phyloP scores from a whole-genome alignment of 1,140 invertebrate species.

The Sarcophaga bullata region DNA sequence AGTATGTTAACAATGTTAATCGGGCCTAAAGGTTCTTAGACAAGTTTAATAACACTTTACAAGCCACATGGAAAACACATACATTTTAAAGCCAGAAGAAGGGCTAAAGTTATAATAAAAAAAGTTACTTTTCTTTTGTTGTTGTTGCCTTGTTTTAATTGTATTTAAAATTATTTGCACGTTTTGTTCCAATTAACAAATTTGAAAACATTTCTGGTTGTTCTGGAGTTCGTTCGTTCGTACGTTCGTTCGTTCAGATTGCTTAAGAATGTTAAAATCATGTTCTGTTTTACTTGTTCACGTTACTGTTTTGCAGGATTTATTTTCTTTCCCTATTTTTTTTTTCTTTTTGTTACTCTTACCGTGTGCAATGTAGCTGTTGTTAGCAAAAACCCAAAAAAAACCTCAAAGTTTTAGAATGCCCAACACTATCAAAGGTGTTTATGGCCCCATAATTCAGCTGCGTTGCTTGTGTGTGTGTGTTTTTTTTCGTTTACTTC shows the following conservation, averaged over 20 bases:
- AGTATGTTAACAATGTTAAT: too few relatives aligned
- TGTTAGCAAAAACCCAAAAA: background rate
- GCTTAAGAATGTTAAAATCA: slow-evolving; percentile 29
- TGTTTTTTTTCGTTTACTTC: background rate
- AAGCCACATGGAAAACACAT: too few relatives aligned
- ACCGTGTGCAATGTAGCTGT: background rate
- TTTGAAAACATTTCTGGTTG: background rate
- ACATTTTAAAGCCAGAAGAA: too few relatives aligned
- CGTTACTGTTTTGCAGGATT: background rate
- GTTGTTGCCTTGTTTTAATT: background rate
- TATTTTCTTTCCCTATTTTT: background rate
- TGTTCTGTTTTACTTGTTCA: background rate
- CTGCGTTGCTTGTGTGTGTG: too few relatives aligned
- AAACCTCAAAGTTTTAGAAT: background rate
- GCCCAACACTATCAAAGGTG: background rate
- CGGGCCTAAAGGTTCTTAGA: too few relatives aligned
- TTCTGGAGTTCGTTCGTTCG: background rate
- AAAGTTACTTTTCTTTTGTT: background rate
- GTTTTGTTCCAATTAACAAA: slow-evolving; percentile 39
- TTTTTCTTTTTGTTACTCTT: background rate
- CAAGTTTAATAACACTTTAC: too few relatives aligned
- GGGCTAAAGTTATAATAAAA: background rate
- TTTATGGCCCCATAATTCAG: background rate
- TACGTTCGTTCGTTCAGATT: background rate
- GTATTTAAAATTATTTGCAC: slow-evolving; percentile 36